Evolutionary conservation across 2,888 invertebrate species (phyloP).

Genomic region (Mechanitis mazaeus): DNA sequence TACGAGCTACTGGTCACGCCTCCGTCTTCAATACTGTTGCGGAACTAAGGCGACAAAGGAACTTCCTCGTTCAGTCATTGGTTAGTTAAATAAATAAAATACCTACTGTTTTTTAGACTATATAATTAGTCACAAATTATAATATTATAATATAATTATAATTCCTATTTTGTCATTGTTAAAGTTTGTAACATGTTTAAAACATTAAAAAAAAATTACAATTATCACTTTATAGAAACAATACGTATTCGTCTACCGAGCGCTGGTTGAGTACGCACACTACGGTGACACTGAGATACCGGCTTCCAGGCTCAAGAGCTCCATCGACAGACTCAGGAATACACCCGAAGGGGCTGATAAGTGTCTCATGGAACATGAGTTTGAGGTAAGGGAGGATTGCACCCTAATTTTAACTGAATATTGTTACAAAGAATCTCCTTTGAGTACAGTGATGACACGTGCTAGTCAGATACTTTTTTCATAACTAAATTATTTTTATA

Average conservation of each 20-base stretch:
- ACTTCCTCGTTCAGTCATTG: conserved; percentile 93
- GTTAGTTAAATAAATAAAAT: conserved; percentile 30
- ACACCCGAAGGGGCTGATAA: conserved; percentile 81
- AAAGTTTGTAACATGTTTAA: too few species aligned
- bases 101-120: too few species aligned
- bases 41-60: conserved; percentile 91
- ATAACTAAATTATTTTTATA: too few species aligned
- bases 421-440: too few species aligned
- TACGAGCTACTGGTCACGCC: conserved; percentile 87
- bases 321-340: conserved; percentile 84
- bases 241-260: conserved; percentile 96
- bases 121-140: too few species aligned
- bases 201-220: too few species aligned
- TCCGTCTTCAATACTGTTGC: conserved; percentile 95
- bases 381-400: conserved; percentile 79
- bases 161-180: too few species aligned
- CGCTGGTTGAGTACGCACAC: conserved; percentile 92
- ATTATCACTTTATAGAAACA: conserved; percentile 81
- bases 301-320: conserved; percentile 81
- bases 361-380: conserved; percentile 89
- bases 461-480: too few species aligned
- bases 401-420: too few species aligned
- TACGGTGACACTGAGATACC: conserved; percentile 94
- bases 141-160: too few species aligned
- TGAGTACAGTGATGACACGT: too few species aligned